phyloP scores from a whole-genome alignment of 2,113 vertebrate genomes.

The Salminus brasiliensis region DNA sequence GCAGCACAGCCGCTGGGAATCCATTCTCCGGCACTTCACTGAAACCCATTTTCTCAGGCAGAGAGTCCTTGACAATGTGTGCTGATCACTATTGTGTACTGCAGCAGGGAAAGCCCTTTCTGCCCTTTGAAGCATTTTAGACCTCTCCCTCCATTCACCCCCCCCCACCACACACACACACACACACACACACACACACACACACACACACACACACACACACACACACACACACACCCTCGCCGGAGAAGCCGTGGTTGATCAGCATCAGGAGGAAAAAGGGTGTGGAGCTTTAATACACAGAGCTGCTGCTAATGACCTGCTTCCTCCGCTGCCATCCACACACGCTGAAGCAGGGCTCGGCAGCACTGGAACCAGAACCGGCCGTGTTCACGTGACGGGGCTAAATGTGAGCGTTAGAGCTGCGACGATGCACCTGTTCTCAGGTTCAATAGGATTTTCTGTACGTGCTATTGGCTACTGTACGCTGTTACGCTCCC shows the following conservation, averaged over 20 bases:
- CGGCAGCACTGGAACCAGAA: background rate
- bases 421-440: no score
- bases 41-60: slow-evolving; percentile 41
- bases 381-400: no score
- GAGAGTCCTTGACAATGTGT: slow-evolving; percentile 32
- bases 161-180: background rate
- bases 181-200: background rate
- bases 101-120: background rate
- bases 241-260: background rate
- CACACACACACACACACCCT: background rate
- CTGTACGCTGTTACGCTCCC: no score
- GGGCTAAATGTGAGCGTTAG: no score
- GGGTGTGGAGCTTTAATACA: background rate
- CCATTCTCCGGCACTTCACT: slow-evolving; percentile 10
- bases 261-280: background rate
- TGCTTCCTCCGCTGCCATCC: background rate
- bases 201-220: no score
- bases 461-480: no score
- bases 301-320: background rate
- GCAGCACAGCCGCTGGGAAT: slow-evolving; percentile 35
- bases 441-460: no score
- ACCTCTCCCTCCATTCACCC: background rate
- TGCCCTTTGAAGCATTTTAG: slow-evolving; percentile 1
- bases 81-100: slow-evolving; percentile 18
- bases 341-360: background rate